These are phyloP conservation scores for Himalopsyche tibetana DNA, from an alignment of 2,888 invertebrate genomes.

Conservation along the genomic window DNA sequence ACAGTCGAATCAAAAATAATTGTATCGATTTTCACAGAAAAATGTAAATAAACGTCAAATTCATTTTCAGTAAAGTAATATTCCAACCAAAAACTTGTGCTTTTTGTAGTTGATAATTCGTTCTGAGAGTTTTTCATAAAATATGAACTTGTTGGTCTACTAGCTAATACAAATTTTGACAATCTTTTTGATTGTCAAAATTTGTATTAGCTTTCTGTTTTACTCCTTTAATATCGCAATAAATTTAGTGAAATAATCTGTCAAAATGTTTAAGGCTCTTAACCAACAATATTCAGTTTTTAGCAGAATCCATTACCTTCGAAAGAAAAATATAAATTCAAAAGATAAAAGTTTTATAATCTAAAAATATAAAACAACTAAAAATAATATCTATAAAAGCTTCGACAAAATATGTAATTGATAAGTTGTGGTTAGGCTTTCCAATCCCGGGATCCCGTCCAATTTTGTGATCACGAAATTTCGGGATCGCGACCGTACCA, in stretches of 20 bases:
- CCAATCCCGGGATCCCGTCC: no score
- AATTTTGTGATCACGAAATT: no score
- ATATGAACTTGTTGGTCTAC: neutral
- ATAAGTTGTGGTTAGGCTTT: no score
- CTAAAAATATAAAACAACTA: neutral
- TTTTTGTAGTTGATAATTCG: neutral
- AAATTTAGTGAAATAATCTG: neutral
- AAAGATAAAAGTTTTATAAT: neutral
- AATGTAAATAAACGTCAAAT: no score
- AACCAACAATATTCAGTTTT: neutral
- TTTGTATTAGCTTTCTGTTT: slow-evolving; percentile 26
- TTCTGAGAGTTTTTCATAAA: neutral
- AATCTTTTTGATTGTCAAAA: neutral
- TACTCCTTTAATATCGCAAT: neutral
- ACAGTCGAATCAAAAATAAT: no score
- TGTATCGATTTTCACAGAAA: no score
- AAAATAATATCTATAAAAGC: no score
- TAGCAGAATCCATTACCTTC: neutral
- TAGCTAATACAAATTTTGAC: neutral
- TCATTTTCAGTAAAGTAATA: no score
- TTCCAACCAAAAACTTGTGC: no score
- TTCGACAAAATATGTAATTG: no score
- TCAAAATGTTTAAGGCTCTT: neutral
- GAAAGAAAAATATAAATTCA: neutral
- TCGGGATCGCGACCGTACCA: no score